Percentiles rank a stretch among this genome's conserved stretches.
Conservation (phyloP, 2,888 invertebrate genomes). For the Diaphora mendica region DNA sequence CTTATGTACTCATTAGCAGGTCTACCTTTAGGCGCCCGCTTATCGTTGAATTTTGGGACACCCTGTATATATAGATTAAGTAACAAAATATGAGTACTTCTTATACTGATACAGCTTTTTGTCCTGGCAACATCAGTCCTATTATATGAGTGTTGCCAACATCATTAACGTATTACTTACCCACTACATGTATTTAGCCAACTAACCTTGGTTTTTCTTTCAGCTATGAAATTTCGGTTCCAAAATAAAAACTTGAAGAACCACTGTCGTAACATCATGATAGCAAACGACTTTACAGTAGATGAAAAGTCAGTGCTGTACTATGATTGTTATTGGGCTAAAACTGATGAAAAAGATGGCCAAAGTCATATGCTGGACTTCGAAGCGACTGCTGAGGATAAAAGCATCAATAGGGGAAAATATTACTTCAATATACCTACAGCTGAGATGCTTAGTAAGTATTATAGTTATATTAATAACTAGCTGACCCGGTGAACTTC, state of each 20-base stretch:
- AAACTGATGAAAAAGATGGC: constrained; percentile 66
- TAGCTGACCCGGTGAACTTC: too few relatives aligned
- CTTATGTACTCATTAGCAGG: too few relatives aligned
- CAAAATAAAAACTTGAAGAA: constrained; percentile 65
- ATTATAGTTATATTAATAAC: not conserved
- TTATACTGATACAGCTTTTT: not conserved
- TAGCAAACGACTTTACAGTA: constrained; percentile 72
- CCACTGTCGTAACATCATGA: constrained; percentile 77
- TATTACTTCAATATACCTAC: constrained; percentile 81
- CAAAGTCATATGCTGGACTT: constrained; percentile 77
- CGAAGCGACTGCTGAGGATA: constrained; percentile 72
- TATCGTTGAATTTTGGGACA: too few relatives aligned
- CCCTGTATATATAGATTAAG: too few relatives aligned
- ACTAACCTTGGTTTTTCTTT: constrained; percentile 39
- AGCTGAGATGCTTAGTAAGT: constrained; percentile 79
- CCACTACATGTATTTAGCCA: not conserved
- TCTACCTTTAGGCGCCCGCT: too few relatives aligned
- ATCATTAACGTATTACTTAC: not conserved
- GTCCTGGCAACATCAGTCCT: not conserved
- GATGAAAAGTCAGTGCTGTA: constrained; percentile 77
- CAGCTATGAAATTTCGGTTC: constrained; percentile 82
- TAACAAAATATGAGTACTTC: too few relatives aligned
- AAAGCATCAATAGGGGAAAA: constrained; percentile 70
- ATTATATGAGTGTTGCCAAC: not conserved
- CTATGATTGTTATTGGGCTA: constrained; percentile 80